phyloP scores from a whole-genome alignment of 2,888 invertebrate genomes.

The Drosophila peninsularis region DNA sequence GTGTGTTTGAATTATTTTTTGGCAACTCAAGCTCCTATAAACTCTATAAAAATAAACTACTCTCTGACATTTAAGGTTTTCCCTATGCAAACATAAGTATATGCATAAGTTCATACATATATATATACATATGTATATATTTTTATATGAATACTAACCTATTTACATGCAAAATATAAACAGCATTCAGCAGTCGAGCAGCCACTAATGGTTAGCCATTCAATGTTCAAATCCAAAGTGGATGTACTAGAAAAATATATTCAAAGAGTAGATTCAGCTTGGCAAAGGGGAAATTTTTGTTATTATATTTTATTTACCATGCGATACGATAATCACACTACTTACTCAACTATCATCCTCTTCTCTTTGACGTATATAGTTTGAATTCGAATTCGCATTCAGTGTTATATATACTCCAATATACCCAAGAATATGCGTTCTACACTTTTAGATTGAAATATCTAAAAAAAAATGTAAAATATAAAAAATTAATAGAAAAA shows the following conservation, averaged over 20 bases:
- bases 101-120: not conserved
- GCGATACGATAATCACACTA: not conserved
- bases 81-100: not conserved
- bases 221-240: not conserved
- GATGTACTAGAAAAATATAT: not conserved
- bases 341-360: too few species aligned
- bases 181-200: not conserved
- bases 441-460: too few species aligned
- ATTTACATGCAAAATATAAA: conserved; percentile 1
- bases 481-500: too few species aligned
- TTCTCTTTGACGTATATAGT: too few species aligned
- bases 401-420: too few species aligned
- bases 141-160: not conserved
- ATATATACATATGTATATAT: not conserved
- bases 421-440: too few species aligned
- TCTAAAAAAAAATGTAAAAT: too few species aligned
- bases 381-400: too few species aligned
- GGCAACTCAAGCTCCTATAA: not conserved
- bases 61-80: conserved; percentile 2
- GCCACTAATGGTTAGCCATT: not conserved
- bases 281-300: not conserved
- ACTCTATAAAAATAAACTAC: conserved; percentile 3
- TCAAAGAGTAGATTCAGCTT: not conserved
- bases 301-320: not conserved
- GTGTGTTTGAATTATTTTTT: conserved; percentile 1